Conservation (phyloP, 2,113 vertebrate genomes). For the Triplophysa tibetana region DNA sequence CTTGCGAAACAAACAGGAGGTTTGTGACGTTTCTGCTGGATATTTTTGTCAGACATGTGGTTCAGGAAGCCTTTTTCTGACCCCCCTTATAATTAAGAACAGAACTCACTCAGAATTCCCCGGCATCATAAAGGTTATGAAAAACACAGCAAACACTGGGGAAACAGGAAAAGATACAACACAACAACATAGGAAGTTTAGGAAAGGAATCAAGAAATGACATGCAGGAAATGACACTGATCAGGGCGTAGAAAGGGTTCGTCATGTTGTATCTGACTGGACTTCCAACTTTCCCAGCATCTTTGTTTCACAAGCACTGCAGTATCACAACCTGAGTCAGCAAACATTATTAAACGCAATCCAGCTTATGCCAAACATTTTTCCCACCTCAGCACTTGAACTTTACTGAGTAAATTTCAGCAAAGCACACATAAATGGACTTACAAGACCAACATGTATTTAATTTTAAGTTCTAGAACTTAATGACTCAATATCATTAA, state of each 20-base stretch:
- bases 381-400: constrained; percentile 65
- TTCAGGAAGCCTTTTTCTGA: neutral
- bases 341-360: constrained; percentile 61
- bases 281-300: constrained; percentile 24
- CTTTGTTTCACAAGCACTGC: constrained; percentile 34
- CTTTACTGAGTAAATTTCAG: constrained; percentile 51
- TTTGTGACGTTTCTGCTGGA: neutral
- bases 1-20: constrained; percentile 14
- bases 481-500: neutral
- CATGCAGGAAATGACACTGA: constrained; percentile 6
- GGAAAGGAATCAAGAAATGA: constrained; percentile 21
- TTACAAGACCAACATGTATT: neutral
- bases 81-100: neutral
- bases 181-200: constrained; percentile 6
- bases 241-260: neutral
- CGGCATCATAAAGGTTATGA: neutral
- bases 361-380: constrained; percentile 38
- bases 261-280: neutral
- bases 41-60: constrained; percentile 1
- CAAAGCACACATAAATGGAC: constrained; percentile 2
- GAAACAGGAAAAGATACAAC: neutral
- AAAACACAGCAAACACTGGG: neutral
- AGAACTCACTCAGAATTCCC: neutral
- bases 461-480: neutral
- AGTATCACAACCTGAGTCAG: constrained; percentile 63